Evolutionary conservation across 2,888 invertebrate genomes (phyloP), one percentile per base, ranked within the genome.

Genomic region (Ectemnius lituratus): DNA sequence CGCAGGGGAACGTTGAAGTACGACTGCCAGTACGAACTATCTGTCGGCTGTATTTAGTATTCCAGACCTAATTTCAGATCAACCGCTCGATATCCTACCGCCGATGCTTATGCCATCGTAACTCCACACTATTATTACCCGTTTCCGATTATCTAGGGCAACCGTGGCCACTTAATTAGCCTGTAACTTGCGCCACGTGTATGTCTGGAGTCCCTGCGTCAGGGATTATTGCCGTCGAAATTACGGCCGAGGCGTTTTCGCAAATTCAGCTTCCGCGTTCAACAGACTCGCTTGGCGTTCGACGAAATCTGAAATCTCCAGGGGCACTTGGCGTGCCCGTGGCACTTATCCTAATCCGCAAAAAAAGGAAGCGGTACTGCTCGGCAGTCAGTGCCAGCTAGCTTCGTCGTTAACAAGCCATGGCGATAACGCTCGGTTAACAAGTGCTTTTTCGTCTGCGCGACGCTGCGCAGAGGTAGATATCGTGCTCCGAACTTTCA

Each of bases 401-500:
- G 73, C 67, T 5, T 73, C 79, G 49, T 71, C 70, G 71, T 82
- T 82, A 80, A 82, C 80, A 66, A 74, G 66, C 57, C 49, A 57
- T 62, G 45, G 27, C 62, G 76, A 74, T 74, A 75, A 69, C 63
- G 66, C 46, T 71, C 74, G 71, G 65, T 65, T 82, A 81, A 82
- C 76, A 80, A 81, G 83, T 73, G 63, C 8, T 75, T 70, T 68
- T 71, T 62, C 62, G 63, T 71, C 68, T 46, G 47, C 14, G 20
- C 37, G 37, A 37, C 37, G 37, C 8, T 23, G 37, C 37, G 37
- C 37, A 20, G 20, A 11, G 52, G 23, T 6, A 8, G 27, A 13
- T 73, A 62, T 70, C 67, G 64, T 28, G 73, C 72, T 70, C 67
- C 78, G 80, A 82, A 82, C 82, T 82, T 82, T 82, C 82, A 84